phyloP scores from a whole-genome alignment of 2,888 invertebrate genomes.

The Athalia cordata region DNA sequence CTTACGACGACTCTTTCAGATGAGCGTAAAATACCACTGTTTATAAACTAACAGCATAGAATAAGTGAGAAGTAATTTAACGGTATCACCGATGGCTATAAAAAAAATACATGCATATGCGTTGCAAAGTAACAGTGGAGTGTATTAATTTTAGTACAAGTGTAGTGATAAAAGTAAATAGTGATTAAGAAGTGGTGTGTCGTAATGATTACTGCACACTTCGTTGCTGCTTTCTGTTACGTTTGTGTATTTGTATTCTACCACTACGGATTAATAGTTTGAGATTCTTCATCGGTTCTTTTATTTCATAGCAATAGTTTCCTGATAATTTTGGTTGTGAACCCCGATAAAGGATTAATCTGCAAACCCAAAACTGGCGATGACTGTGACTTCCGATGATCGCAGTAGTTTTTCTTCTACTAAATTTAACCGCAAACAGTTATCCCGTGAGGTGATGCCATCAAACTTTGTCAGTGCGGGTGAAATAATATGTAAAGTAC shows the following conservation, averaged over 20 bases:
- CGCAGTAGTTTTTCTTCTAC: not conserved
- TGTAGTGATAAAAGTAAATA: slow-evolving; percentile 18
- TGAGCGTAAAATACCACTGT: not conserved
- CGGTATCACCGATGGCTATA: not conserved
- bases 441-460: not conserved
- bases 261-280: no score
- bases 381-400: not conserved
- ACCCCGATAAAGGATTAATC: slow-evolving; percentile 14
- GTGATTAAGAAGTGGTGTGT: slow-evolving; percentile 30
- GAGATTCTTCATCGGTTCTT: no score
- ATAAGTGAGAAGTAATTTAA: not conserved
- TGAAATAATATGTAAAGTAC: not conserved
- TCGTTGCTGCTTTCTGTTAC: not conserved
- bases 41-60: not conserved
- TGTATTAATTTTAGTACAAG: no score
- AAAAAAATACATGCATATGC: not conserved
- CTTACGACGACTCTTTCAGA: not conserved
- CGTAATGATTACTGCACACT: slow-evolving; percentile 36
- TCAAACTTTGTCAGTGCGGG: not conserved
- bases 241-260: not conserved
- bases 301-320: not conserved
- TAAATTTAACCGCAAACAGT: not conserved
- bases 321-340: not conserved
- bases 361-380: not conserved
- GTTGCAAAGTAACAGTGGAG: not conserved